Percentiles rank a stretch among this genome's conserved stretches.
Conservation (phyloP, 2,888 invertebrate genomes). For the Papilio demoleus region DNA sequence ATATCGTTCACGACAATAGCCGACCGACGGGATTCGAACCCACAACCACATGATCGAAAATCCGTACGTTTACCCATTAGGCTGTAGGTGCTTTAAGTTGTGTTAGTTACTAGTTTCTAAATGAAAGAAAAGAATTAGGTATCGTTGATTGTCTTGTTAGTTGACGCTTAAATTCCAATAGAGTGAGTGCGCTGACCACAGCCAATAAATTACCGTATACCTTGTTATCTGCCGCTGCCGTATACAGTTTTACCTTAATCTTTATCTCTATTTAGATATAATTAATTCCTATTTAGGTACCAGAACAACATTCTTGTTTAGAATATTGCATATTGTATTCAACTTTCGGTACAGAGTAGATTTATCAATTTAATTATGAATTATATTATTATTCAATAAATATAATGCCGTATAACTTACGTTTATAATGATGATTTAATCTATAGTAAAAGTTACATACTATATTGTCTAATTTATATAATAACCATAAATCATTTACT, state of each 20-base stretch:
- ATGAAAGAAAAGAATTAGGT: not conserved
- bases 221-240: constrained; percentile 35
- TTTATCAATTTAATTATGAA: constrained; percentile 11
- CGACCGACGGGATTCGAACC: too few species aligned
- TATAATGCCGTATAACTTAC: not conserved
- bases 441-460: not conserved
- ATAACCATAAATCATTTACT: not conserved
- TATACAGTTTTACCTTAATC: constrained; percentile 43
- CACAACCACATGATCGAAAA: too few species aligned
- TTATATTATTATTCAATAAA: constrained; percentile 11
- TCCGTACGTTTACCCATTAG: too few species aligned
- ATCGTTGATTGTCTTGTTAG: constrained; percentile 7
- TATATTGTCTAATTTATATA: not conserved
- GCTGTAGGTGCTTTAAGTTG: too few species aligned
- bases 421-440: not conserved
- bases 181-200: constrained; percentile 16
- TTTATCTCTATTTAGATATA: constrained; percentile 72
- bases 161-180: constrained; percentile 30
- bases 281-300: constrained; percentile 75
- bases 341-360: constrained; percentile 32
- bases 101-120: not conserved
- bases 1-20: too few species aligned
- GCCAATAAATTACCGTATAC: constrained; percentile 37
- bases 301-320: constrained; percentile 69
- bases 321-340: constrained; percentile 50